phyloP scores from a whole-genome alignment of 2,888 invertebrate genomes.

The Parnassius apollo region DNA sequence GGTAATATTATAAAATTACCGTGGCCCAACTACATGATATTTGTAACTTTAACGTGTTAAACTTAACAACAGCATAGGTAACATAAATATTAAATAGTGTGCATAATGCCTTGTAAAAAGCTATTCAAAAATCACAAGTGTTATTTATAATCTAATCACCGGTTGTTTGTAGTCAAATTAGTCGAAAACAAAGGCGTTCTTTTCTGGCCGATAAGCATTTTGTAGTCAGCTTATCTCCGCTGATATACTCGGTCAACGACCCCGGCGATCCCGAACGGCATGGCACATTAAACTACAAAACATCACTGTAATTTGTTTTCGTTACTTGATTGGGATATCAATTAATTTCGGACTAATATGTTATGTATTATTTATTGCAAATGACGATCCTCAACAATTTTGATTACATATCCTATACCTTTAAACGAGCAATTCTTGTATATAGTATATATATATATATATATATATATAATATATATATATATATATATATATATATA shows the following conservation, averaged over 20 bases:
- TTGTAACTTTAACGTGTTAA: too few species aligned
- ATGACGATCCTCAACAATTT: too few species aligned
- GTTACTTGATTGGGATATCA: constrained; percentile 26
- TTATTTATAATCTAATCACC: constrained; percentile 62
- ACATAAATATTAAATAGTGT: background rate
- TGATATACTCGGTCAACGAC: constrained; percentile 71
- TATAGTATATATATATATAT: too few species aligned
- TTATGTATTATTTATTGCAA: background rate
- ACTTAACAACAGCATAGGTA: too few species aligned
- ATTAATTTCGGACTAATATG: constrained; percentile 18
- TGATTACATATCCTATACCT: too few species aligned
- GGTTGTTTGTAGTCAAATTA: constrained; percentile 54
- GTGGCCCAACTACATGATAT: background rate
- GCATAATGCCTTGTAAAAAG: background rate
- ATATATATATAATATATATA: too few species aligned
- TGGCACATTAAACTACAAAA: constrained; percentile 49
- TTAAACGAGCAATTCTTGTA: too few species aligned
- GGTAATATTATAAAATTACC: too few species aligned
- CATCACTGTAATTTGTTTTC: constrained; percentile 29
- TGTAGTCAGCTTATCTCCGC: constrained; percentile 66
- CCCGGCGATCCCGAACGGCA: constrained; percentile 53
- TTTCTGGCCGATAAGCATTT: constrained; percentile 70
- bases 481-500: too few species aligned
- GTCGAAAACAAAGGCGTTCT: constrained; percentile 73
- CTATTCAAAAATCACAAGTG: constrained; percentile 29